Percentiles rank a stretch among this genome's conserved stretches.
phyloP scores from a whole-genome alignment of 1,140 invertebrate genomes.

The Ips typographus region DNA sequence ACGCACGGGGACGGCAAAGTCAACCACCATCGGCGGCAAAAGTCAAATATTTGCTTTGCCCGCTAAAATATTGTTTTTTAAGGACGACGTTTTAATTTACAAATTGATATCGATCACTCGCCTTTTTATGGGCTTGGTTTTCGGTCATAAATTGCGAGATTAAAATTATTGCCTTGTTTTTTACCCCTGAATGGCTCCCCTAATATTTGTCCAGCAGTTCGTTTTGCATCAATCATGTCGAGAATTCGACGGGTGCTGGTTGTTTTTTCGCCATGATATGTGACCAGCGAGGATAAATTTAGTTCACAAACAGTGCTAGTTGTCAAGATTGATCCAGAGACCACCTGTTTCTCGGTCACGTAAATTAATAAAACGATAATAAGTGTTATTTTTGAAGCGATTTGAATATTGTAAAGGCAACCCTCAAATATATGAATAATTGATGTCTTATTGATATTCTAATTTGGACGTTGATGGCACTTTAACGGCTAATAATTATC shows the following conservation, averaged over 20 bases:
- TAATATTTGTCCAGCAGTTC: slow-evolving; percentile 25
- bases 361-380: slow-evolving; percentile 2
- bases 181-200: slow-evolving; percentile 29
- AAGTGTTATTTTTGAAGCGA: background rate
- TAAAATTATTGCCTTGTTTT: slow-evolving; percentile 36
- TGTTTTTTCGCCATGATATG: slow-evolving; percentile 4
- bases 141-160: slow-evolving; percentile 36
- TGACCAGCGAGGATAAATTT: background rate
- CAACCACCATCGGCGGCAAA: slow-evolving; percentile 1
- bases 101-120: slow-evolving; percentile 39
- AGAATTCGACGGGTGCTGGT: slow-evolving; percentile 7
- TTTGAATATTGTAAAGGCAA: slow-evolving; percentile 1
- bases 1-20: slow-evolving; percentile 8
- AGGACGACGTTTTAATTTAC: slow-evolving; percentile 37
- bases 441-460: background rate
- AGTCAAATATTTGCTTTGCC: slow-evolving; percentile 36
- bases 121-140: slow-evolving; percentile 35
- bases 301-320: background rate
- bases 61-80: slow-evolving; percentile 41
- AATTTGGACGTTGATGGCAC: background rate
- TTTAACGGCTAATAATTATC: background rate
- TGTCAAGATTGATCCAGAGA: background rate
- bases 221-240: slow-evolving; percentile 33
- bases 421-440: background rate
- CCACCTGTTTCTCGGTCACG: background rate